Evolutionary conservation across 1,140 invertebrate genomes (phyloP), one percentile per base, ranked within the genome.

Genomic region (Laupala kohalensis): DNA sequence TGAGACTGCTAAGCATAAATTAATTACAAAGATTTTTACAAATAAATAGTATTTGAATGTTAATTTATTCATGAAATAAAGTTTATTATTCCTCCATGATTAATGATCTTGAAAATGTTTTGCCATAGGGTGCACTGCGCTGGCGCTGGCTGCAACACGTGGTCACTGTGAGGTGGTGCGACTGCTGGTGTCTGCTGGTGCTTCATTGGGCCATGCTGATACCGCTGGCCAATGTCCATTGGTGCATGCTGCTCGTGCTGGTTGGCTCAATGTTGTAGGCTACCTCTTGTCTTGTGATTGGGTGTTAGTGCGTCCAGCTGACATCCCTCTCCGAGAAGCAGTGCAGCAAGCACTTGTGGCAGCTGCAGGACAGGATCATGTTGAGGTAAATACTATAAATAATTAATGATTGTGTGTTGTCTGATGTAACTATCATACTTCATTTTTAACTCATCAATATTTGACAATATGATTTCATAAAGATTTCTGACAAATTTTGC

Each of bases 271-370:
- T 29, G 90, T 94, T 6, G 90, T 96, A 0, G 90, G 90, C 13
- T 94, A 93, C 77, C 83, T 97, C 6, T 80, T 96, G 28, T 91
- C 91, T 62, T 94, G 91, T 78, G 92, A 96, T 76, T 93, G 91
- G 85, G 80, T 79, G 6, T 68, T 78, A 9, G 77, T 76, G 25
- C 75, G 81, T 85, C 2, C 83, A 84, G 79, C 77, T 63, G 83
- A 85, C 67, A 81, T 86, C 9, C 77, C 80, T 4, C 76, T 87
- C 9, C 78, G 80, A 23, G 86, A 87, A 75, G 90, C 89, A 1
- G 85, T 89, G 37, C 91, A 94, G 75, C 93, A 96, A 78, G 91
- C 94, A 0, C 82, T 98, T n/a, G 90, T 97, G 5, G 91, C 90
- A 0, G 93, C 94, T 0, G 88, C 95, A 0, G 89, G 90, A 25